phyloP scores from a whole-genome alignment of 2,797 vertebrate genomes.

The Bovichtus diacanthus region DNA sequence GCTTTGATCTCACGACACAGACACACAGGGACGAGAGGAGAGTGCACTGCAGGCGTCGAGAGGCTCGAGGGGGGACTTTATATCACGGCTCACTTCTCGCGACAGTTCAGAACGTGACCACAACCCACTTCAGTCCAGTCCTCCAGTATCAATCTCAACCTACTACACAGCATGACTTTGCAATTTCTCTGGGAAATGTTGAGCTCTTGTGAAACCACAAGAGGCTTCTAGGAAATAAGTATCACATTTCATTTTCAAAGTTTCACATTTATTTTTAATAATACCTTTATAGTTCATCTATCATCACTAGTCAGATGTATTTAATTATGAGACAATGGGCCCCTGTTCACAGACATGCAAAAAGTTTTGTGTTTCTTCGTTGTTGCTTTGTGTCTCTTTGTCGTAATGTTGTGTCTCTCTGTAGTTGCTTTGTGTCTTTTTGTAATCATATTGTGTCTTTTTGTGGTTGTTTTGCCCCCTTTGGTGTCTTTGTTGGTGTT shows the following conservation, averaged over 20 bases:
- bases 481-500: too few species aligned
- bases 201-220: conserved; percentile 17
- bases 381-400: too few species aligned
- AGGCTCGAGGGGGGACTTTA: conserved; percentile 30
- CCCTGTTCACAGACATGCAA: too few species aligned
- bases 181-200: conserved; percentile 42
- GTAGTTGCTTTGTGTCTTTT: too few species aligned
- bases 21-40: rapidly evolving
- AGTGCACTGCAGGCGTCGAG: neutral
- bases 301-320: neutral
- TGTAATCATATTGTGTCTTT: too few species aligned
- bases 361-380: too few species aligned
- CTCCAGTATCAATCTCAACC: neutral
- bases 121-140: neutral
- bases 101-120: conserved; percentile 35
- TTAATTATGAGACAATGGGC: too few species aligned
- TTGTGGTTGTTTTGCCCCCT: too few species aligned
- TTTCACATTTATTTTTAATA: neutral
- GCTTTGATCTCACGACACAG: rapidly evolving
- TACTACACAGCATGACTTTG: conserved; percentile 82
- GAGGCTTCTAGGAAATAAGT: neutral
- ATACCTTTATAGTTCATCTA: neutral
- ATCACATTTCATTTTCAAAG: neutral
- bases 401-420: too few species aligned
- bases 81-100: conserved; percentile 76